Percentiles rank a stretch among this genome's conserved stretches.
These are phyloP conservation scores for Atta cephalotes DNA, from an alignment of 1,140 invertebrate genomes.

Conservation along the genomic window DNA sequence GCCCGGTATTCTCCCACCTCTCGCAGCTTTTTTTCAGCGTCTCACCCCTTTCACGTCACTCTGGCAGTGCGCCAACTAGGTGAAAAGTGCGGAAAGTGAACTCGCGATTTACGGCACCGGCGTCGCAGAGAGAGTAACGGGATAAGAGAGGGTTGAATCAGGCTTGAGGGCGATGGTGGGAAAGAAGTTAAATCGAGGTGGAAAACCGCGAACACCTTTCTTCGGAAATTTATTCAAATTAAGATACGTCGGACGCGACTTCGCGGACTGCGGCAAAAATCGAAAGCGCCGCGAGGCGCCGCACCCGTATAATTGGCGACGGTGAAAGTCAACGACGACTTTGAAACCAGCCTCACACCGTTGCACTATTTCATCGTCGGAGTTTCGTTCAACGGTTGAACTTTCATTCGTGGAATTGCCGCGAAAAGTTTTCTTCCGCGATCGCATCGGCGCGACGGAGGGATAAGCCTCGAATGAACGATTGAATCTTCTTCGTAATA, in stretches of 20 bases:
- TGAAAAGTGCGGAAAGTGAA: constrained; percentile 86
- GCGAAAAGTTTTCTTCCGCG: constrained; percentile 68
- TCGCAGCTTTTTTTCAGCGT: constrained; percentile 57
- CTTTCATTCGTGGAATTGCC: constrained; percentile 68
- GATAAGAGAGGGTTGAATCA: constrained; percentile 37
- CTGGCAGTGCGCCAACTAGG: constrained; percentile 85
- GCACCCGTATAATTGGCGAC: constrained; percentile 76
- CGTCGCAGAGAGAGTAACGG: constrained; percentile 56
- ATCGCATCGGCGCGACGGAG: constrained; percentile 11
- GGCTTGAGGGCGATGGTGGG: constrained; percentile 1
- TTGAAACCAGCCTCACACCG: constrained; percentile 67
- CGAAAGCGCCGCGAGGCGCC: constrained; percentile 66
- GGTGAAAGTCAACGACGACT: constrained; percentile 78
- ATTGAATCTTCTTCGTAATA: constrained; percentile 25
- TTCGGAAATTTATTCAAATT: constrained; percentile 84
- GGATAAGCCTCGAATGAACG: constrained; percentile 21
- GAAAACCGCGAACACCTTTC: constrained; percentile 53
- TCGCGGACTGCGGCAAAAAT: constrained; percentile 76
- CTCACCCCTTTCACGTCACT: constrained; percentile 61
- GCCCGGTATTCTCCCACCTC: constrained; percentile 59
- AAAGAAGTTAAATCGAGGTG: constrained; percentile 29
- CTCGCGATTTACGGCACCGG: constrained; percentile 81
- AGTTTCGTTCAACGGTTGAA: constrained; percentile 73
- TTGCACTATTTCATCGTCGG: constrained; percentile 68
- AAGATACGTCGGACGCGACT: constrained; percentile 66